A percentile compares a stretch with the other conserved stretches of the same genome.
These are phyloP conservation scores for Pogonocherus hispidulus DNA, from an alignment of 2,888 invertebrate genomes.

Conservation along the genomic window DNA sequence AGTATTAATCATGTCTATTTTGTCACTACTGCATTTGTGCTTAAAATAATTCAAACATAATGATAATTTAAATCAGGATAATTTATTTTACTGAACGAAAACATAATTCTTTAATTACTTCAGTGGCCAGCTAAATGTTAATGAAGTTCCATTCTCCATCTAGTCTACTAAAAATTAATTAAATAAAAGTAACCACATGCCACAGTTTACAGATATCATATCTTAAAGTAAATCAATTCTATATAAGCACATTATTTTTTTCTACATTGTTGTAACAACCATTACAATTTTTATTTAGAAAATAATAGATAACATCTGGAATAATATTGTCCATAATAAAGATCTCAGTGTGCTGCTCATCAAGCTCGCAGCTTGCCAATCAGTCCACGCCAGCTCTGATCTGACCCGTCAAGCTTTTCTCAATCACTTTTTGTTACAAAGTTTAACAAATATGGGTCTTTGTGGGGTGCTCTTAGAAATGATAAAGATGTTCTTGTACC, in stretches of 20 bases:
- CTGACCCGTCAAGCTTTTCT: conserved; percentile 58
- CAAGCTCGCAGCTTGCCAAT: conserved; percentile 68
- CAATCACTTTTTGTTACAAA: conserved; percentile 58
- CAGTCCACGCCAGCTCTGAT: conserved; percentile 62
- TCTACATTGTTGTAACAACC: conserved; percentile 6
- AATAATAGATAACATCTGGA: conserved; percentile 46
- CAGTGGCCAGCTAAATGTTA: neutral
- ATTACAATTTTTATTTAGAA: conserved; percentile 48
- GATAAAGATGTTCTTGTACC: conserved; percentile 53
- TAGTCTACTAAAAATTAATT: neutral
- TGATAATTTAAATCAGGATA: neutral
- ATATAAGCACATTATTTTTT: neutral
- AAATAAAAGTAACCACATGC: neutral
- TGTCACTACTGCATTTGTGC: neutral
- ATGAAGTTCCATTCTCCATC: neutral
- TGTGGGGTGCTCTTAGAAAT: conserved; percentile 51
- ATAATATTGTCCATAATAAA: conserved; percentile 61
- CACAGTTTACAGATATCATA: neutral
- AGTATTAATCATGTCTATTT: neutral
- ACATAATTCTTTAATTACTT: conserved; percentile 4
- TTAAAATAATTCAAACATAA: neutral
- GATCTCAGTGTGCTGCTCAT: conserved; percentile 66
- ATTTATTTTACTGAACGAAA: neutral
- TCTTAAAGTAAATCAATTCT: neutral
- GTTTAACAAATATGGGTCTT: conserved; percentile 57